Percentiles rank a stretch among this genome's conserved stretches.
These are phyloP conservation scores for Myiozetetes cayanensis DNA, from an alignment of 2,113 vertebrate genomes.

Conservation along the genomic window DNA sequence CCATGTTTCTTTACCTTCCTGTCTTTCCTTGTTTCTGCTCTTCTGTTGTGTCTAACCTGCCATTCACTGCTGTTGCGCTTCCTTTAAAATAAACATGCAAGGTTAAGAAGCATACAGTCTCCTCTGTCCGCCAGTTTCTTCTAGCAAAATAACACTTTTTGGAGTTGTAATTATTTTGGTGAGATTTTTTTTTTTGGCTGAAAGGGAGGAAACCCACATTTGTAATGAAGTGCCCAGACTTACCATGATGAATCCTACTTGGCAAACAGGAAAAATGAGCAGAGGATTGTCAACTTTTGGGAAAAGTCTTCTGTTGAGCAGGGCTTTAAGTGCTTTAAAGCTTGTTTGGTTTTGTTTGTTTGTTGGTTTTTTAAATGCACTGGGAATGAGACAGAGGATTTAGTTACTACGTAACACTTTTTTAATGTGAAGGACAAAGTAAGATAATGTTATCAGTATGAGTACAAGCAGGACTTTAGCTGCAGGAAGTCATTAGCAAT, in stretches of 20 bases:
- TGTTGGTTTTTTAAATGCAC: neutral
- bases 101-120: neutral
- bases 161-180: neutral
- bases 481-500: slow-evolving; percentile 12
- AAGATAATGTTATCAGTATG: slow-evolving; percentile 30
- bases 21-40: neutral
- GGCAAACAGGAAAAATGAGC: neutral
- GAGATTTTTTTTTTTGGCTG: neutral
- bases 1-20: neutral
- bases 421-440: slow-evolving; percentile 10
- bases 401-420: neutral
- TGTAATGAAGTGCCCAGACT: neutral
- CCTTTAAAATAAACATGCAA: neutral
- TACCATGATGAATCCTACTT: neutral
- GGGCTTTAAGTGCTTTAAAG: neutral
- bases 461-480: slow-evolving; percentile 22
- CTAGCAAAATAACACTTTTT: neutral
- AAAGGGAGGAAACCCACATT: neutral
- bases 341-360: neutral
- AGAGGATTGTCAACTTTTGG: neutral
- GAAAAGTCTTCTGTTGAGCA: neutral
- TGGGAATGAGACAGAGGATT: neutral
- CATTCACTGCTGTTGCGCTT: neutral
- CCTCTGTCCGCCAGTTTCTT: neutral
- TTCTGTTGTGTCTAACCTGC: neutral